These are phyloP conservation scores for Hemiprocne comata DNA, from an alignment of 2,113 vertebrate genomes.

Conservation along the genomic window DNA sequence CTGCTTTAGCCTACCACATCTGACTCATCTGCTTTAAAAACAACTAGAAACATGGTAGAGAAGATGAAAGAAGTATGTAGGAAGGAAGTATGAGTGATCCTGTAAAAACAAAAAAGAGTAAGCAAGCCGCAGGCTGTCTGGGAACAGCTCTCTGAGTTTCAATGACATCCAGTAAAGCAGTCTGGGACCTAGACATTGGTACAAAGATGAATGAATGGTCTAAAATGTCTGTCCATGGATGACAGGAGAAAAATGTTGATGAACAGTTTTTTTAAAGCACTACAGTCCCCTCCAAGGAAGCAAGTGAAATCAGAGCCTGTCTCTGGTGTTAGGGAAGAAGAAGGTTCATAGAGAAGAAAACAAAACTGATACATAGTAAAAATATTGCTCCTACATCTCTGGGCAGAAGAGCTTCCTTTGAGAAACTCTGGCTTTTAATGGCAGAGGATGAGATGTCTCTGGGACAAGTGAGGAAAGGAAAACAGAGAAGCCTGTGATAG, in stretches of 20 bases:
- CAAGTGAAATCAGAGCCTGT: background rate
- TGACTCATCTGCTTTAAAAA: background rate
- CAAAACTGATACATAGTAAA: background rate
- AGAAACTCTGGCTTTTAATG: constrained; percentile 6
- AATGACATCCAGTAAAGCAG: background rate
- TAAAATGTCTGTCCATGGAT: background rate
- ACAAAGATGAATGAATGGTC: background rate
- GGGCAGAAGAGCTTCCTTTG: background rate
- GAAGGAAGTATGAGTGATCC: background rate
- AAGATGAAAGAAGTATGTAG: background rate
- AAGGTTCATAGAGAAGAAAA: background rate
- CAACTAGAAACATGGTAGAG: background rate
- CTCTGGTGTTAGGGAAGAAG: background rate
- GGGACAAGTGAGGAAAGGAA: background rate
- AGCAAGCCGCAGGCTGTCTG: background rate
- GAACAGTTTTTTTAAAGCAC: background rate
- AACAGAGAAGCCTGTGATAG: constrained; percentile 33
- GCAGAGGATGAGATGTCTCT: constrained; percentile 17
- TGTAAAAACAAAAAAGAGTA: background rate
- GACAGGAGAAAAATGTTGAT: background rate
- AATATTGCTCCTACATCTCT: background rate
- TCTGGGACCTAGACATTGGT: background rate
- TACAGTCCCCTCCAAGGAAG: background rate
- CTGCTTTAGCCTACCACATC: background rate
- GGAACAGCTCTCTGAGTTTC: background rate